phyloP scores from a whole-genome alignment of 64 coral and sea anemone species.

The Montipora capricornis region DNA sequence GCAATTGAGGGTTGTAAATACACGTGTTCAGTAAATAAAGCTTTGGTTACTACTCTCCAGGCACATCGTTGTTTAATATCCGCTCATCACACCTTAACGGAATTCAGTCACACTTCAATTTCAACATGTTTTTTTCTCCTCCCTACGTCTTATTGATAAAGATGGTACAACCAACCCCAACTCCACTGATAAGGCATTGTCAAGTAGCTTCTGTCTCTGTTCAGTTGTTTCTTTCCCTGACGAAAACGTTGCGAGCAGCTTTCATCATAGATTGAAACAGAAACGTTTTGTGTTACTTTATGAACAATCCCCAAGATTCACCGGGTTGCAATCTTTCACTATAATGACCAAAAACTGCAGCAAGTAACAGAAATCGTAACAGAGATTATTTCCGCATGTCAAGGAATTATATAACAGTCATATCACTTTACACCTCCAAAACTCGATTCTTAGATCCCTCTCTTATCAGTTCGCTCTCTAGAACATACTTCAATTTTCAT shows the following conservation, averaged over 20 bases:
- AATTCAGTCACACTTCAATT: too few relatives aligned
- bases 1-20: too few relatives aligned
- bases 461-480: too few relatives aligned
- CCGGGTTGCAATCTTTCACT: neutral
- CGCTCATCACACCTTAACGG: too few relatives aligned
- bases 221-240: neutral
- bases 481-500: too few relatives aligned
- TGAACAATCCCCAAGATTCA: neutral
- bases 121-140: too few relatives aligned
- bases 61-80: too few relatives aligned
- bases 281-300: neutral
- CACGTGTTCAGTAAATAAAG: too few relatives aligned
- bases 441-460: neutral
- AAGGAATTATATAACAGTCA: neutral
- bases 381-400: neutral
- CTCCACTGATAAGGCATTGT: neutral
- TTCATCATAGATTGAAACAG: neutral
- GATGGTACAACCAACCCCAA: neutral
- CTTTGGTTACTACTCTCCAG: too few relatives aligned
- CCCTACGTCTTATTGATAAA: too few relatives aligned
- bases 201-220: neutral
- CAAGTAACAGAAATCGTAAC: neutral
- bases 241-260: neutral
- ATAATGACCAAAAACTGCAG: neutral
- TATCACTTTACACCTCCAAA: neutral